Percentiles rank a stretch among this genome's conserved stretches.
These are phyloP conservation scores for Vicugna pacos DNA, from an alignment of 2,113 vertebrate genomes.

Conservation along the genomic window DNA sequence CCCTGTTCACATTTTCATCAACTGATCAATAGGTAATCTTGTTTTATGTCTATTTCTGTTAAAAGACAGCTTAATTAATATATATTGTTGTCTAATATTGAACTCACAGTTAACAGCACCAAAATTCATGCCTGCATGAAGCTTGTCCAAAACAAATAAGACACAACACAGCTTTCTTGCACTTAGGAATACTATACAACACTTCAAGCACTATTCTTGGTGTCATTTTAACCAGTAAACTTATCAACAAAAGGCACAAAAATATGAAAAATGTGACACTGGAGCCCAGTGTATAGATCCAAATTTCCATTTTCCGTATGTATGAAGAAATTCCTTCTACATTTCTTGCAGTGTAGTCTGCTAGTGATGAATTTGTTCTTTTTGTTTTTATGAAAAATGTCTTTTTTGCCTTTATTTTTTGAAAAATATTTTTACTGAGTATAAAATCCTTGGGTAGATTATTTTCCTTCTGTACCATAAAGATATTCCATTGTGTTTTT, in stretches of 20 bases:
- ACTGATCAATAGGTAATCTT: neutral
- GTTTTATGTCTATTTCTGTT: neutral
- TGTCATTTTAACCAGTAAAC: neutral
- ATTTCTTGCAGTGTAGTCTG: neutral
- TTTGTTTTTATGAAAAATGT: slow-evolving; percentile 28
- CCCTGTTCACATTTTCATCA: neutral
- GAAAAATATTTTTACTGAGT: neutral
- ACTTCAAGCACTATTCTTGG: neutral
- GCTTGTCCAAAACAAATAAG: neutral
- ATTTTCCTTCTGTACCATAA: neutral
- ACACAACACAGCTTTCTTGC: neutral
- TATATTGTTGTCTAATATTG: neutral
- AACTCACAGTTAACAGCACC: neutral
- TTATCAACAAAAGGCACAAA: neutral
- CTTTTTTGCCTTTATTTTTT: neutral
- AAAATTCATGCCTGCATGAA: neutral
- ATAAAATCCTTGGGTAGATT: slow-evolving; percentile 18
- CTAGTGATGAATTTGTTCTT: slow-evolving; percentile 14
- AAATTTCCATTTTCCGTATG: slow-evolving; percentile 5
- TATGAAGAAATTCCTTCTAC: neutral
- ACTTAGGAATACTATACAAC: neutral
- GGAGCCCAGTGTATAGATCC: neutral
- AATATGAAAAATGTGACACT: neutral
- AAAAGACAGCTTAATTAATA: neutral
- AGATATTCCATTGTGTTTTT: neutral